Base-by-base conservation (phyloP, 30 jellyfish, hydroid and myxozoan species). In the Cassiopea andromeda region DNA sequence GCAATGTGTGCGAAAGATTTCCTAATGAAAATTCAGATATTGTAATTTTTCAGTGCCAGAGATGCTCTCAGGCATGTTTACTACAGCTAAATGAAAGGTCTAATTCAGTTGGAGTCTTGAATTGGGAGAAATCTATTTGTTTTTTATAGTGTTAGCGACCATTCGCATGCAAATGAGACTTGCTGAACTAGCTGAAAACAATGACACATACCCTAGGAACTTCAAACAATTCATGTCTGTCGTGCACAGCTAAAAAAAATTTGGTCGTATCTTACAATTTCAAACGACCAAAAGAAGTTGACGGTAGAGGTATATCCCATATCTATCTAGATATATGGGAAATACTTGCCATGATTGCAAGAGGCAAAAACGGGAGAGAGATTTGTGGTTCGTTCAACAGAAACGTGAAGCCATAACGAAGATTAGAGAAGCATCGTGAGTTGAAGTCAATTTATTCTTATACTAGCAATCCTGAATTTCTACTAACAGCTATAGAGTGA, bases 321-420 rank as follows among this genome's bases (percentile, higher is more conserved):
- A n/a, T n/a, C n/a, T 61, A 4, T 61, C 69, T n/a, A 73, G 16
- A 46, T 64, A 73, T 27, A 75, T 75, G 83, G 83, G 83, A 75
- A 75, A 75, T 46, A 38, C 68, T 43, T 75, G 83, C 44, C 46
- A 75, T 61, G 46, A 17, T 7, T 75, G 83, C 67, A 61, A 61
- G 27, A 61, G 73, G 73, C 73, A 8, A 17, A 13, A 14, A 3
- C 73, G 43, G 43, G 43, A 17, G 43, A 14, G 14, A 61, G 14
- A 61, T 17, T 2, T 17, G 27, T 4, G 14, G 14, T 4, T 8
- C 3, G 4, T 3, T 17, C 73, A 8, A 61, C 19, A 61, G 73
- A 61, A 17, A 61, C 7, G 73, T 5, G 19, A 61, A 61, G 4
- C 14, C 2, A 27, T 6, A 2, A 4, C 14, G 43, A 6, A 61